Conservation (phyloP, 2,888 invertebrate genomes). For the Ephialtes manifestator region DNA sequence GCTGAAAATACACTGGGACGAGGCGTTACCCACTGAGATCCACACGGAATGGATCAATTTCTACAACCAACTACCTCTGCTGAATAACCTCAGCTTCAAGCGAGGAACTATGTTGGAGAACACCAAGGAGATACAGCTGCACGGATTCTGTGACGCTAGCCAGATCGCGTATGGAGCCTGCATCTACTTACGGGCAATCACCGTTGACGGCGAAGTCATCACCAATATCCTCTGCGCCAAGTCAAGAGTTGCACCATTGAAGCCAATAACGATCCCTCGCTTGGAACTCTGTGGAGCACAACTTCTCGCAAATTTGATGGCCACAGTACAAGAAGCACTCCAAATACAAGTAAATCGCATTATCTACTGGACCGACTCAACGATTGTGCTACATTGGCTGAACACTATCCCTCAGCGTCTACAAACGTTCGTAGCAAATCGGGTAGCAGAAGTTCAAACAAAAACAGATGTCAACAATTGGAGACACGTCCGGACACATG, state of each 20-base stretch:
- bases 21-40: conserved; percentile 18
- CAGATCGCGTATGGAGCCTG: conserved; percentile 72
- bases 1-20: conserved; percentile 46
- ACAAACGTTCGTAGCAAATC: conserved; percentile 61
- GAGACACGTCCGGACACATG: conserved; percentile 40
- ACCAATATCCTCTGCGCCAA: conserved; percentile 61
- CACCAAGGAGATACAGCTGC: conserved; percentile 14
- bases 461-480: conserved; percentile 24
- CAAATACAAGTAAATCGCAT: neutral
- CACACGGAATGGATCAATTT: neutral
- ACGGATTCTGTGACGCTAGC: conserved; percentile 73
- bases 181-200: conserved; percentile 54
- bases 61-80: neutral
- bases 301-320: conserved; percentile 47
- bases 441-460: conserved; percentile 57
- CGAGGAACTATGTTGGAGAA: neutral
- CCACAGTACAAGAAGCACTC: neutral
- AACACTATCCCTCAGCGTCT: conserved; percentile 49
- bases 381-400: conserved; percentile 62
- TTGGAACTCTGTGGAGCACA: conserved; percentile 67
- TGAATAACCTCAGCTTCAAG: conserved; percentile 17
- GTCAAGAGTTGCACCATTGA: conserved; percentile 66
- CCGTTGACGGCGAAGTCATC: neutral
- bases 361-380: conserved; percentile 64
- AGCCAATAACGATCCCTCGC: conserved; percentile 60